Conservation (phyloP, 2,797 vertebrate species). For the Synaphobranchus kaupii region DNA sequence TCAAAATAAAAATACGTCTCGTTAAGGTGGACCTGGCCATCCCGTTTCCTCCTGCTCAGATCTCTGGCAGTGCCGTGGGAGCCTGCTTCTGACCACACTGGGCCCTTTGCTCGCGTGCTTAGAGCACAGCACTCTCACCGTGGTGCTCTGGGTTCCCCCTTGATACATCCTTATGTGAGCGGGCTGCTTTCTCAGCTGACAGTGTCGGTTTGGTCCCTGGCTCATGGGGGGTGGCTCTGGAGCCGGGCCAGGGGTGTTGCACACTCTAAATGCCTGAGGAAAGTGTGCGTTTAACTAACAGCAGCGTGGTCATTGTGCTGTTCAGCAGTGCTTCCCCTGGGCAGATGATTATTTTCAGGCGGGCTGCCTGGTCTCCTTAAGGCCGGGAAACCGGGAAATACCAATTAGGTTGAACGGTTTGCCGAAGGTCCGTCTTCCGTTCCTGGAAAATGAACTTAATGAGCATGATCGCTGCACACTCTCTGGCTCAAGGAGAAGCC, state of each 20-base stretch:
- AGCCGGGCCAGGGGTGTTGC: no score
- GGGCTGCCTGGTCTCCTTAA: background rate
- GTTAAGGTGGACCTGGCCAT: background rate
- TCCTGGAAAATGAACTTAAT: constrained; percentile 7
- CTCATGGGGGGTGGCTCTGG: background rate
- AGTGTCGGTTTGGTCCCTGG: background rate
- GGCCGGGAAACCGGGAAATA: background rate
- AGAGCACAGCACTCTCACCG: background rate
- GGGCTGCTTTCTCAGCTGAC: background rate
- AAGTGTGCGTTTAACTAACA: background rate
- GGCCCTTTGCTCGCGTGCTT: background rate
- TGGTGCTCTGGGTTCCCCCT: background rate
- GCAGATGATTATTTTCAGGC: constrained; percentile 50
- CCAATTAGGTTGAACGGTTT: background rate
- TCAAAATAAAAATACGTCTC: background rate
- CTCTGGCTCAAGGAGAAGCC: background rate
- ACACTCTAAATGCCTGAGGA: background rate
- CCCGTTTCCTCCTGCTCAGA: background rate
- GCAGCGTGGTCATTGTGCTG: background rate
- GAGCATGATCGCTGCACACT: background rate
- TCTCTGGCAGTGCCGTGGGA: background rate
- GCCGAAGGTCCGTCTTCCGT: background rate
- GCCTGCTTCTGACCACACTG: background rate
- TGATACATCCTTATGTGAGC: background rate
- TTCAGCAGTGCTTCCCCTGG: background rate